Conservation (phyloP, 2,113 vertebrate species). For the Damaliscus lunatus region DNA sequence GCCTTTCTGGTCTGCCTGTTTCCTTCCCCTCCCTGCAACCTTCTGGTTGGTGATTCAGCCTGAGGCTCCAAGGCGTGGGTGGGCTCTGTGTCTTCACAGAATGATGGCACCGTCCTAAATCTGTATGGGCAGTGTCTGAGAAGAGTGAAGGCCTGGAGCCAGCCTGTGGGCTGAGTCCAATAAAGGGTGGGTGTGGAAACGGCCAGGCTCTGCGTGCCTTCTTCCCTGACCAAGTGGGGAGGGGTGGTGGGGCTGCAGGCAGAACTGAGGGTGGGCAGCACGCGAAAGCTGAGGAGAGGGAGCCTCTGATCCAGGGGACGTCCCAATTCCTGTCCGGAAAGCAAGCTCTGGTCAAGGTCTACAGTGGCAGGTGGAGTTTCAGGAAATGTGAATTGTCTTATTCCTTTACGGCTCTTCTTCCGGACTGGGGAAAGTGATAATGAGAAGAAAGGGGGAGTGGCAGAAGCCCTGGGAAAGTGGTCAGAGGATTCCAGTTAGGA, state of each 20-base stretch:
- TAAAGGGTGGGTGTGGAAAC: constrained; percentile 62
- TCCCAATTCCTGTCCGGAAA: not conserved
- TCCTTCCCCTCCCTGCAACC: not conserved
- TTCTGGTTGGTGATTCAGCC: not conserved
- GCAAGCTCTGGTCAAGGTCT: not conserved
- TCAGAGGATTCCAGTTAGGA: not conserved
- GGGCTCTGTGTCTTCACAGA: constrained; percentile 82
- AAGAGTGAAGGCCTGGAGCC: constrained; percentile 74
- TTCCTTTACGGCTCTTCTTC: not conserved
- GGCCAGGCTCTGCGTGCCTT: constrained; percentile 7
- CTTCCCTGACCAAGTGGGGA: not conserved
- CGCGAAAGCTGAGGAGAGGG: not conserved
- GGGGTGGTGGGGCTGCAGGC: not conserved
- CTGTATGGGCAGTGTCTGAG: constrained; percentile 82
- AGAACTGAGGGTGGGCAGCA: not conserved
- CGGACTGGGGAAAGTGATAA: not conserved
- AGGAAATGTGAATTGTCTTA: not conserved
- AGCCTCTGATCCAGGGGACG: not conserved
- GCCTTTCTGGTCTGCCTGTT: not conserved
- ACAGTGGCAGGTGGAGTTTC: not conserved
- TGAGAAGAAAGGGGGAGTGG: not conserved
- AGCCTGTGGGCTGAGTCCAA: constrained; percentile 40
- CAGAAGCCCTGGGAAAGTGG: not conserved
- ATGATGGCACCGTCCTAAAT: constrained; percentile 90
- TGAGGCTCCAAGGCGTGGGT: not conserved